These are phyloP conservation scores for Amphiprion percula DNA, from an alignment of 2,113 vertebrate genomes.

Conservation along the genomic window DNA sequence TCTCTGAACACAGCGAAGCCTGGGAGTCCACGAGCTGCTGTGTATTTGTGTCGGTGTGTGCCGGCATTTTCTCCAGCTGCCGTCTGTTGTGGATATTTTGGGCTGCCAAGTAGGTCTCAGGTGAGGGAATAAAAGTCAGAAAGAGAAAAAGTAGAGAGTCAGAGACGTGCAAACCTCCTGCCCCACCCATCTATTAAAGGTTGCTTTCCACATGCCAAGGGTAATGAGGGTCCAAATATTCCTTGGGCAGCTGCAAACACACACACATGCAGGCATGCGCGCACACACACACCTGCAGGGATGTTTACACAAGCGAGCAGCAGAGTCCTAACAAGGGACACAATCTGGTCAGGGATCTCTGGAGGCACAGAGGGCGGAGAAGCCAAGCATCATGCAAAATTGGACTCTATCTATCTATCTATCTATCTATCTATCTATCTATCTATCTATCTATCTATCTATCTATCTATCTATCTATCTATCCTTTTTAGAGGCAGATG, in stretches of 20 bases:
- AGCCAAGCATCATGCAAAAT: constrained; percentile 39
- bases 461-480: neutral
- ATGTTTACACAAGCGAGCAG: constrained; percentile 50
- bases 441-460: neutral
- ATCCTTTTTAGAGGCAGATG: constrained; percentile 10
- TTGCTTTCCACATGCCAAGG: constrained; percentile 51
- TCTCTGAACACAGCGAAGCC: constrained; percentile 39
- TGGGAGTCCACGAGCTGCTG: constrained; percentile 7
- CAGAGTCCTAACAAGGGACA: constrained; percentile 64
- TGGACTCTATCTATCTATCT: too few relatives aligned
- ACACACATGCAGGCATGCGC: constrained; percentile 6
- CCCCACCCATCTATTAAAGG: constrained; percentile 63
- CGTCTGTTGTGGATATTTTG: constrained; percentile 62
- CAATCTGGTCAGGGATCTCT: constrained; percentile 64
- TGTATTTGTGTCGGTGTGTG: constrained; percentile 26
- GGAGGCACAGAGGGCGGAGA: constrained; percentile 33
- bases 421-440: neutral
- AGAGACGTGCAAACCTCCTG: constrained; percentile 32
- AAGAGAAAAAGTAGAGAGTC: constrained; percentile 3
- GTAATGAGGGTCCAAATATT: constrained; percentile 60
- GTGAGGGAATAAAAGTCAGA: constrained; percentile 54
- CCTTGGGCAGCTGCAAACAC: constrained; percentile 25
- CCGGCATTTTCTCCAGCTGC: constrained; percentile 33
- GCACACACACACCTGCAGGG: constrained; percentile 24
- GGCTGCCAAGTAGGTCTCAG: constrained; percentile 65